Evolutionary conservation across 2,888 invertebrate species (phyloP).

Genomic region (Lasius fuliginosus): DNA sequence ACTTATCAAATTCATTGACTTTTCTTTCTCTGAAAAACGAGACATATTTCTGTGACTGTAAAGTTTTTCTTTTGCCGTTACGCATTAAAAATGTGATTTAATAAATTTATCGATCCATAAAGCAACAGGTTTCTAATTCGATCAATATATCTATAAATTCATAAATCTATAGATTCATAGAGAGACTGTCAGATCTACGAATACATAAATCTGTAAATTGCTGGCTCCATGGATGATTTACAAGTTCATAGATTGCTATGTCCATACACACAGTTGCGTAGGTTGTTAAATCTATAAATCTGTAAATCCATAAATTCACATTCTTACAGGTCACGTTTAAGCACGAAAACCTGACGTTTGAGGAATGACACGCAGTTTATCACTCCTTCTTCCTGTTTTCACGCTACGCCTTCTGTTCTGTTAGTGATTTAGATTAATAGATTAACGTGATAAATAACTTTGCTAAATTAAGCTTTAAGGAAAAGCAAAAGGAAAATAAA

Average conservation of each 20-base stretch:
- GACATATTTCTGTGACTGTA: not conserved
- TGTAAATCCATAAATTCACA: conserved; percentile 49
- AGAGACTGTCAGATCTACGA: conserved; percentile 29
- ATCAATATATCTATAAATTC: conserved; percentile 13
- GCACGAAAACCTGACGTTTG: conserved; percentile 34
- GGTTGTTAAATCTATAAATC: conserved; percentile 50
- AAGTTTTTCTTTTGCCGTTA: not conserved
- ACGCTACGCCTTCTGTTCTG: not conserved
- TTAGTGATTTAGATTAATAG: conserved; percentile 2
- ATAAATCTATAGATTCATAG: conserved; percentile 38
- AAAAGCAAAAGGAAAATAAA: conserved; percentile 1
- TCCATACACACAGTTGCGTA: not conserved
- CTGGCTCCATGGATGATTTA: conserved; percentile 37
- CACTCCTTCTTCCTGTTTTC: not conserved
- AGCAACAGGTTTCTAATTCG: conserved; percentile 38
- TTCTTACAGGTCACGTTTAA: conserved; percentile 40
- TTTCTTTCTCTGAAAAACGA: not conserved
- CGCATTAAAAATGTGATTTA: not conserved
- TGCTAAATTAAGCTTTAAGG: not conserved
- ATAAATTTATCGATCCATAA: conserved; percentile 15
- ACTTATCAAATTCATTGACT: conserved; percentile 17
- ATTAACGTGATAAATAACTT: conserved; percentile 23
- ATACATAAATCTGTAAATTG: conserved; percentile 50
- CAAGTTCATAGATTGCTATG: conserved; percentile 34
- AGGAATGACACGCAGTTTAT: conserved; percentile 36